Evolutionary conservation across 1,140 invertebrate species (phyloP), one percentile per base, ranked within the genome.

Genomic region (Drosophila bocki): DNA sequence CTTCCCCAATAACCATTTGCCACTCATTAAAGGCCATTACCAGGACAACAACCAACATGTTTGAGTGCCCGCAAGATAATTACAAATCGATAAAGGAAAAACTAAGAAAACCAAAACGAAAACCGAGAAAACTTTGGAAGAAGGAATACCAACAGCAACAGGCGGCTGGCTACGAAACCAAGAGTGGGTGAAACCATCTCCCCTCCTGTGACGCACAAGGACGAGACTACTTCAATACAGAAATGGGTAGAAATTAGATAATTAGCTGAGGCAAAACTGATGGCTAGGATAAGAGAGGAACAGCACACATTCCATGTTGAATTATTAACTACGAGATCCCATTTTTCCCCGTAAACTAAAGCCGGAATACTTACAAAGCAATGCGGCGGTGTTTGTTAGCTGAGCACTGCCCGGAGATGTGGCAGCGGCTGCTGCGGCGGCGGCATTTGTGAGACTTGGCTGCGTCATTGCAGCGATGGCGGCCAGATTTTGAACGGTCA

Each of bases 401-500:
- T 93, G 91, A n/a, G 91, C 91, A 93, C 75, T 93, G 44, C 93
- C 94, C 44, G 93, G 93, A 11, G 95, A 94, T 4, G 94, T 93
- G 19, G 95, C 94, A 32, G 76, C 76, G 22, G 77, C 75, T 33
- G 77, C 75, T 32, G 75, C 76, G 12, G 72, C 72, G 17, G 72
- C 72, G 26, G 95, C 94, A 33, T 94, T 93, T 7, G 95, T 94
- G n/a, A 96, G 94, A 54, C 94, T 93, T 1, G 95, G 95, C 92
- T 95, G 96, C 81, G 97, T 95, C 94, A 97, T 97, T 12, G 97
- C 97, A 37, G 97, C 97, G 77, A 98, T 93, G 32, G 97, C 97
- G 61, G 97, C 97, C 83, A 98, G 93, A 93, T 98, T 98, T 93
- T 98, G 97, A 93, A 98, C 96, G 75, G 96, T 97, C 94, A 98